Base-by-base conservation (phyloP, 2,888 invertebrate species). In the Artemia sinica region DNA sequence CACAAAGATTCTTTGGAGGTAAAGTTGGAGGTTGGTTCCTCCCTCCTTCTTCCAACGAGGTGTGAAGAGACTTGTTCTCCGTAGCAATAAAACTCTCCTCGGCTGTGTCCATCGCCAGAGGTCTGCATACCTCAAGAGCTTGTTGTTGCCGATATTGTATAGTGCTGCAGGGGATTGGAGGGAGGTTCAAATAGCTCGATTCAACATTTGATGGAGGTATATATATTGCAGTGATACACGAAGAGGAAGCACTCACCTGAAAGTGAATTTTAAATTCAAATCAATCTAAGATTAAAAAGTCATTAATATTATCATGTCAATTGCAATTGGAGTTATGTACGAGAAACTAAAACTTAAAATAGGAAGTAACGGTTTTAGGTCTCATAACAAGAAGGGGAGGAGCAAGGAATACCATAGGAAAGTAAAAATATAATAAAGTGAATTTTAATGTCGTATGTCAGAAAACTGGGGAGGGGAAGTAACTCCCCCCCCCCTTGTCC, bases 141-240 rank as follows among this genome's bases (percentile, higher is more conserved):
- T 58, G 14, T 10, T 58, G n/a, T 2, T 58, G 58, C 18, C 58
- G 58, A 10, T 14, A 14, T 18, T 58, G 58, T n/a, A 58, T 58
- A n/a, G 18, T 58, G 14, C 18, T 18, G 58, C 8, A 58, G 18
- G 18, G 18, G 58, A 14, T 58, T n/a, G 58, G 58, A 58, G 58
- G 58, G 58, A 58, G 58, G 58, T 58, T 58, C 14, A 58, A 18
- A 18, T 58, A 58, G 58, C 58, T 58, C n/a, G 9, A n/a, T 18
- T 58, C 58, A n/a, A 58, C n/a, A 8, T 18, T n/a, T 8, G 58
- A 18, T 58, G n/a, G 58, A 58, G 58, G 58, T 18, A 58, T 58
- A 18, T 58, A 58, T n/a, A 58, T 58, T 58, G 58, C 18, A 18
- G 58, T 58, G 58, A 58, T 58, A 18, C 58, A 58, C n/a, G 58